Evolutionary conservation across 35 echinoderm and acorn worm genomes (phyloP).

Genomic region (Anneissia japonica): DNA sequence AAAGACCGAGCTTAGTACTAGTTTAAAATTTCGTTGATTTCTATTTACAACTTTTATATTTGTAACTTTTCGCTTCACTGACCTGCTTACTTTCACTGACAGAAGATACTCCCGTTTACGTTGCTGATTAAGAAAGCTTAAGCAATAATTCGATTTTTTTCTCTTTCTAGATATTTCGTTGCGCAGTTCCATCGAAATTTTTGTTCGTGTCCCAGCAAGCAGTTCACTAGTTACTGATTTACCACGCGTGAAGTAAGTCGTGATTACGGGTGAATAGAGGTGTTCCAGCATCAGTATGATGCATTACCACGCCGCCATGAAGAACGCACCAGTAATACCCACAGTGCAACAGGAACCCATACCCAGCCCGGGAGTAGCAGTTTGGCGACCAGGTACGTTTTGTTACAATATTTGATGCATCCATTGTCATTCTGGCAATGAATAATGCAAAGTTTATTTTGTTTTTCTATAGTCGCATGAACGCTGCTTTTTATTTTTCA

Average conservation of each 20-base stretch:
- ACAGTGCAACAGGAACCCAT: not conserved
- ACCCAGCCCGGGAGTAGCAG: not conserved
- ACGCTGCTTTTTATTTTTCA: too few species aligned
- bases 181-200: not conserved
- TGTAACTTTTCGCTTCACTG: not conserved
- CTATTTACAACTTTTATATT: not conserved
- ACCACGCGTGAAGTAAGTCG: not conserved
- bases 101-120: not conserved
- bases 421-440: too few species aligned
- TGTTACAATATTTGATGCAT: too few species aligned
- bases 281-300: not conserved
- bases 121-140: not conserved
- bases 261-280: not conserved
- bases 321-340: not conserved
- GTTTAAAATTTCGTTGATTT: not conserved
- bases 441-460: too few species aligned
- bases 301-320: not conserved
- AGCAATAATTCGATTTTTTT: not conserved
- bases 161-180: not conserved
- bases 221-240: not conserved
- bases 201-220: not conserved
- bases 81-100: not conserved
- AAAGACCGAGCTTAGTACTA: not conserved
- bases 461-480: too few species aligned
- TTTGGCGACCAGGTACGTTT: not conserved